Conservation (phyloP, 2,797 vertebrate genomes). For the Poeciliopsis paucimaculata region DNA sequence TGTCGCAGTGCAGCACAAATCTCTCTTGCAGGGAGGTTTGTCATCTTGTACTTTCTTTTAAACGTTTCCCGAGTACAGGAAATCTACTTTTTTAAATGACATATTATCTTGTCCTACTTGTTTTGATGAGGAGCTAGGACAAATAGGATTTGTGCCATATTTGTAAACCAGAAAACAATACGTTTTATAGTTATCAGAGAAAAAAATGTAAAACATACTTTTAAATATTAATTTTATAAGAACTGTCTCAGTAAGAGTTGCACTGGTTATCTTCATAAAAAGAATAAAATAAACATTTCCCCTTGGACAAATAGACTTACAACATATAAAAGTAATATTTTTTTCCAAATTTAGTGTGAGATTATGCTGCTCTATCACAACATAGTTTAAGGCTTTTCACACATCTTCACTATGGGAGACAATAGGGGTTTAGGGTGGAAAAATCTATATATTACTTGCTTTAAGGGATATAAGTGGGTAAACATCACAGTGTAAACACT, state of each 20-base stretch:
- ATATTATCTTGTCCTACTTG: background rate
- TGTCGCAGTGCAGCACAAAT: background rate
- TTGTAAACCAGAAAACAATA: background rate
- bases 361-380: background rate
- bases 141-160: background rate
- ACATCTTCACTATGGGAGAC: background rate
- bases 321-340: background rate
- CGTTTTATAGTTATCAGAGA: background rate
- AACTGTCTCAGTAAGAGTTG: background rate
- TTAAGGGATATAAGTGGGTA: slow-evolving; percentile 42
- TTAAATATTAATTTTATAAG: background rate
- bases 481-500: slow-evolving; percentile 64
- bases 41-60: background rate
- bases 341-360: background rate
- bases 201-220: background rate
- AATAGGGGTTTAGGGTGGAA: slow-evolving; percentile 9
- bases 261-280: background rate
- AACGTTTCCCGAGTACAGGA: background rate
- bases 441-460: slow-evolving; percentile 44
- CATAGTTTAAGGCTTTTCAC: background rate
- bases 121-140: background rate
- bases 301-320: background rate
- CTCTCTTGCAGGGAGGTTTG: background rate
- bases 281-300: background rate
- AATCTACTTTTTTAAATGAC: background rate